phyloP scores from a whole-genome alignment of 2,888 invertebrate species.

The Allolobophora icterica region DNA sequence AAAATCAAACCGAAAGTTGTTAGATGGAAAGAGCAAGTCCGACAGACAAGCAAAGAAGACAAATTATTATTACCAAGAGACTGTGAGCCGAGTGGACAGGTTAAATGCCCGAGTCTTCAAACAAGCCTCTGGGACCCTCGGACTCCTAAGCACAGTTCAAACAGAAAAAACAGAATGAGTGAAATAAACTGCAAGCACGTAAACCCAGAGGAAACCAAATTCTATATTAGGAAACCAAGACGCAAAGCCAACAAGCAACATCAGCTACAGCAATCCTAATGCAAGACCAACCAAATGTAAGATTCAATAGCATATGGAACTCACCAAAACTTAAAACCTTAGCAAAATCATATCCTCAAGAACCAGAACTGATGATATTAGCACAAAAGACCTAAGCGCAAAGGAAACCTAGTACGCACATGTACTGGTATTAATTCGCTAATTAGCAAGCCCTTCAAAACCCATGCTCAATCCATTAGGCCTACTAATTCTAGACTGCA shows the following conservation, averaged over 20 bases:
- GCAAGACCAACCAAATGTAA: not conserved
- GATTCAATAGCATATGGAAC: not conserved
- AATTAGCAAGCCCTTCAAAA: too few relatives aligned
- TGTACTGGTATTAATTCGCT: too few relatives aligned
- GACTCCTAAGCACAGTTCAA: slow-evolving; percentile 33
- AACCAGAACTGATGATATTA: not conserved
- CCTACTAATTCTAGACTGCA: too few relatives aligned
- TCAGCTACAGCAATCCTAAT: not conserved
- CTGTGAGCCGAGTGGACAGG: not conserved
- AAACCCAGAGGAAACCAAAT: not conserved
- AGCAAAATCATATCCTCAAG: not conserved
- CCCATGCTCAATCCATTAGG: too few relatives aligned
- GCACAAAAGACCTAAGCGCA: not conserved
- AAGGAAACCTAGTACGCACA: not conserved
- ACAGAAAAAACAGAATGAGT: slow-evolving; percentile 24
- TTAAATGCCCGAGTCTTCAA: slow-evolving; percentile 33
- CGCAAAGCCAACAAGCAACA: not conserved
- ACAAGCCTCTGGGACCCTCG: slow-evolving; percentile 28
- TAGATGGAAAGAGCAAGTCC: not conserved
- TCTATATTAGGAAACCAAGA: not conserved
- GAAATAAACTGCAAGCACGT: not conserved
- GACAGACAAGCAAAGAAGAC: not conserved
- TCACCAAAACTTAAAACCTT: not conserved
- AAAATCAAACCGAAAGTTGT: not conserved
- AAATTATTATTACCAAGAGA: slow-evolving; percentile 21